These are phyloP conservation scores for Maccullochella peelii DNA, from an alignment of 2,113 vertebrate species.

Conservation along the genomic window DNA sequence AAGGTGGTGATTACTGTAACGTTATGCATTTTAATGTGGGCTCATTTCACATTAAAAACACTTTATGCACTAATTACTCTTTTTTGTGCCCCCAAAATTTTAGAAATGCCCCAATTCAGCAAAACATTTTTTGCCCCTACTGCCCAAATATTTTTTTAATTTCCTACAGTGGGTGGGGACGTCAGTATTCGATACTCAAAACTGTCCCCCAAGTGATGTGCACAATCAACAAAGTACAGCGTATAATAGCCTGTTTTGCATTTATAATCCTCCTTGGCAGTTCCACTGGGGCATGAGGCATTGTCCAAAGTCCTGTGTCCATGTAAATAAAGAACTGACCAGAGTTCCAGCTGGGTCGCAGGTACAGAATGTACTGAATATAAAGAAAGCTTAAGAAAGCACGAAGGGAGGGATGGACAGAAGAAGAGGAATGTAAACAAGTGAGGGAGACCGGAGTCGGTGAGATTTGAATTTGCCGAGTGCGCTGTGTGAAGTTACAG, in stretches of 20 bases:
- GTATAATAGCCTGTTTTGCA: neutral
- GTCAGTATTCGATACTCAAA: no score
- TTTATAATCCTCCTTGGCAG: neutral
- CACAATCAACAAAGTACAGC: no score
- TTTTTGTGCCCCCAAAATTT: no score
- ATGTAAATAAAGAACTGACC: conserved; percentile 5
- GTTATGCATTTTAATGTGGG: no score
- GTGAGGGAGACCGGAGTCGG: conserved; percentile 16
- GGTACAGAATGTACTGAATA: conserved; percentile 36
- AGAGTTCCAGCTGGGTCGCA: neutral
- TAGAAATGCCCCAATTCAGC: no score
- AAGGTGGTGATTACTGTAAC: no score
- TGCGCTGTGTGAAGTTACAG: conserved; percentile 48
- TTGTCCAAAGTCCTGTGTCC: neutral
- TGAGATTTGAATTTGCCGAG: conserved; percentile 55
- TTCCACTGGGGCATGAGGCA: neutral
- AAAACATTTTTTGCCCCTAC: no score
- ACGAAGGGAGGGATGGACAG: conserved; percentile 21
- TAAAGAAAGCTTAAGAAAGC: conserved; percentile 14
- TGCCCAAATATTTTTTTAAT: no score
- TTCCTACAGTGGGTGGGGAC: no score
- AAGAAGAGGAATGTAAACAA: conserved; percentile 45
- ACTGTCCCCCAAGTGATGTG: no score
- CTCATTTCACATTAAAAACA: no score
- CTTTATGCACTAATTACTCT: no score